Base-by-base conservation (phyloP, 2,113 vertebrate species). In the Rattus rattus region DNA sequence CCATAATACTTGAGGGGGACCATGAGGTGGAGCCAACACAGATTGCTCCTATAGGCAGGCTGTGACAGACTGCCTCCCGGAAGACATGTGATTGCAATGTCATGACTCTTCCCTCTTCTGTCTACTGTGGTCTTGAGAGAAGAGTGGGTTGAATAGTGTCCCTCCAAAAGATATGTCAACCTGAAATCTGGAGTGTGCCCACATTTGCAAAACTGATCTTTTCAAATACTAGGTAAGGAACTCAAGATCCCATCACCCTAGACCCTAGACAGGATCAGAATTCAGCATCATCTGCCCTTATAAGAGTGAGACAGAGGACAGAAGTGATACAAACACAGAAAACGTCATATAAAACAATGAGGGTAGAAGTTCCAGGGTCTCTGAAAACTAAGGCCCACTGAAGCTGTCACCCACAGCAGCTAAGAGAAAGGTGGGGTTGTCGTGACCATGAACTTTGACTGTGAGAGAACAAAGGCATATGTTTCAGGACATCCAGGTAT, bases 301-400 rank as follows among this genome's bases (percentile, higher is more conserved):
- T 0, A 73, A 56, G 43, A 70, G 49, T 65, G 19, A 39, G 8
- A 26, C 69, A 33, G 39, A 30, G 9, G 39, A 13, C 1, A 14
- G n/a, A 0, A 39, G 7, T 17, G 39, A 69, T n/a, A 28, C 6
- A 36, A 3, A 52, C 54, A 77, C 49, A 36, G 75, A 76, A 28
- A 65, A 59, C 1, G 2, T 5, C 12, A 9, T 49, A 49, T 52
- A 43, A n/a, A 20, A 0, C 43, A 69, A 70, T 7, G 10, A 19
- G 52, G 20, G 8, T 26, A 22, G 20, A 70, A 16, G 0, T 7
- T 1, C 24, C 2, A 5, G 86, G 5, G 19, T 0, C 0, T 72
- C 30, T 36, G 20, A 85, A n/a, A 65, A 16, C 24, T 19, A 28
- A 65, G 61, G 77, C 26, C 8, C 6, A 9, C n/a, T 2, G 9